A percentile compares a stretch with the other conserved stretches of the same genome.
Conservation (phyloP, 2,113 vertebrate genomes). For the Peromyscus leucopus region DNA sequence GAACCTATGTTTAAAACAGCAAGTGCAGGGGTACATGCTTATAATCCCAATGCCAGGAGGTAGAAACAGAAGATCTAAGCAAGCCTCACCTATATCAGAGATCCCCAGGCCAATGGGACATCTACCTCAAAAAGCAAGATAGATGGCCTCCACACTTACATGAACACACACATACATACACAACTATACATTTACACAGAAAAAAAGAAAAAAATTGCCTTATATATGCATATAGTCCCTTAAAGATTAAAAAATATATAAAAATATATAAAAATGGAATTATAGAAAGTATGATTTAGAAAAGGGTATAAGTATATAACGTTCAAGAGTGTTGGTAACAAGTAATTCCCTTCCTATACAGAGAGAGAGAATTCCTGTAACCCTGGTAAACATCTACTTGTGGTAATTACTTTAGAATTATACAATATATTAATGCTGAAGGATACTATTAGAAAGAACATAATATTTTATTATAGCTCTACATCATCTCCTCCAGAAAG, state of each 20-base stretch:
- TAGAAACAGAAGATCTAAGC: neutral
- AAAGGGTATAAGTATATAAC: constrained; percentile 21
- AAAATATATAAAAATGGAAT: constrained; percentile 13
- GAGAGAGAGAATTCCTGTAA: constrained; percentile 46
- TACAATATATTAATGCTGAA: constrained; percentile 50
- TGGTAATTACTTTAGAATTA: constrained; percentile 69
- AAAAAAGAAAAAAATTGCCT: neutral
- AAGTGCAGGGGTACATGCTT: neutral
- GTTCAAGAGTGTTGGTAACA: neutral
- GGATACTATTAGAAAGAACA: constrained; percentile 28
- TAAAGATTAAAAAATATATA: neutral
- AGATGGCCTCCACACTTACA: neutral
- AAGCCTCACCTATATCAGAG: neutral
- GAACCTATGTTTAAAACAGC: neutral
- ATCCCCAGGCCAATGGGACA: neutral
- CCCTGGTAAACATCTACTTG: constrained; percentile 48
- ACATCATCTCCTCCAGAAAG: constrained; percentile 65
- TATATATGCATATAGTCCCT: neutral
- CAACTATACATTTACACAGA: neutral
- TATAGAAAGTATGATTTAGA: constrained; percentile 38
- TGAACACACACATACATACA: neutral
- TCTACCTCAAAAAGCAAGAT: neutral
- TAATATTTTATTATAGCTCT: constrained; percentile 72
- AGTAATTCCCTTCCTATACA: constrained; percentile 9
- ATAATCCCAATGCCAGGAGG: neutral